These are phyloP conservation scores for Silurus meridionalis DNA, from an alignment of 2,113 vertebrate genomes.

Conservation along the genomic window DNA sequence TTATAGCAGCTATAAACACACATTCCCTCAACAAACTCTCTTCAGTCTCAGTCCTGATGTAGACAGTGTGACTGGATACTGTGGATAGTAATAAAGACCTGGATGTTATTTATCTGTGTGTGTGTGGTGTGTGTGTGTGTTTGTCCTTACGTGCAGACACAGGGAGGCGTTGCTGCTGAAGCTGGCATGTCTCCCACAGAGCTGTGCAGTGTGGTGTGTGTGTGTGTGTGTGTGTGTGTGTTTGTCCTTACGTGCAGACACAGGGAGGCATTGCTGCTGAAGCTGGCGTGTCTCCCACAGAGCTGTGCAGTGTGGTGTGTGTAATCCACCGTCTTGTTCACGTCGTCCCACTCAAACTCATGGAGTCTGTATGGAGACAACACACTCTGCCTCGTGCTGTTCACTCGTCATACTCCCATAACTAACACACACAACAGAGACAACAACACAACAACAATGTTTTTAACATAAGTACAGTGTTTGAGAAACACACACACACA, in stretches of 20 bases:
- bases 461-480: background rate
- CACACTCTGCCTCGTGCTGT: slow-evolving; percentile 57
- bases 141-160: slow-evolving; percentile 49
- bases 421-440: slow-evolving; percentile 60
- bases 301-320: slow-evolving; percentile 65
- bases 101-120: background rate
- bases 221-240: background rate
- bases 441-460: background rate
- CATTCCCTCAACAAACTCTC: no score
- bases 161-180: slow-evolving; percentile 49
- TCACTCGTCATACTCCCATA: slow-evolving; percentile 80
- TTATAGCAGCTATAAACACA: no score
- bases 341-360: slow-evolving; percentile 74
- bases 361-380: slow-evolving; percentile 78
- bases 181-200: slow-evolving; percentile 56
- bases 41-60: no score
- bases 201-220: slow-evolving; percentile 56
- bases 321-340: slow-evolving; percentile 64
- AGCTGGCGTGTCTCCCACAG: slow-evolving; percentile 44
- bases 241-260: slow-evolving; percentile 49
- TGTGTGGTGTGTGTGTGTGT: background rate
- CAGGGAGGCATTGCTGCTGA: slow-evolving; percentile 50
- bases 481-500: background rate
- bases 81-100: background rate
- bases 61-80: background rate